Conservation (phyloP, 2,888 invertebrate genomes). For the Penaeus monodon region DNA sequence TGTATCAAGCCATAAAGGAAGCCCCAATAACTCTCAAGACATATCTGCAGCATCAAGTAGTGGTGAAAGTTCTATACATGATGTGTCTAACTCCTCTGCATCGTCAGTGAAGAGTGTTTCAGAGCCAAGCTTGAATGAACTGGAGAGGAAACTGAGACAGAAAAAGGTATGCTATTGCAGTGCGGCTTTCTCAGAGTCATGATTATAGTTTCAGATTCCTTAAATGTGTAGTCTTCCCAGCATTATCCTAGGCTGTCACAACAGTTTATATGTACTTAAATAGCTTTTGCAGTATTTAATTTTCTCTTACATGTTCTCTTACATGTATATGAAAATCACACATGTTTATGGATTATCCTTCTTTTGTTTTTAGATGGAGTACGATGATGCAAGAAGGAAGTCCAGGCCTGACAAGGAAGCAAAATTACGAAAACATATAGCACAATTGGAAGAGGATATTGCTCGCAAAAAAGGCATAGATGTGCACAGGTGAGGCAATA, state of each 20-base stretch:
- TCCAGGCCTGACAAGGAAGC: not conserved
- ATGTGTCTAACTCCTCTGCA: not conserved
- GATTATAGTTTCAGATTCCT: too few relatives aligned
- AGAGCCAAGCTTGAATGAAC: not conserved
- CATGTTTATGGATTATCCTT: too few relatives aligned
- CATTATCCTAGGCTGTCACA: too few relatives aligned
- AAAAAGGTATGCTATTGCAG: constrained; percentile 2
- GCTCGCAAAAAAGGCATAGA: constrained; percentile 12
- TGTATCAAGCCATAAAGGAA: not conserved
- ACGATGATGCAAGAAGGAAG: not conserved
- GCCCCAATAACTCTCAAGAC: not conserved
- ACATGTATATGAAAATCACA: too few relatives aligned
- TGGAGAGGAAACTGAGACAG: constrained; percentile 3
- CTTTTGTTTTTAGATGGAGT: constrained; percentile 5
- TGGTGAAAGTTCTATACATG: constrained; percentile 2
- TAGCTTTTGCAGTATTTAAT: too few relatives aligned
- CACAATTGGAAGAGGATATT: constrained; percentile 18
- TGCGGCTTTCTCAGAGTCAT: too few relatives aligned
- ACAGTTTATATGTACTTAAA: too few relatives aligned
- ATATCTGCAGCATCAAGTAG: not conserved
- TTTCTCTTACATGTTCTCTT: too few relatives aligned
- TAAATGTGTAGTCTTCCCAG: too few relatives aligned
- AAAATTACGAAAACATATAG: constrained; percentile 12
- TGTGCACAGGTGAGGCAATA: constrained; percentile 13
- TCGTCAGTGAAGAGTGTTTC: not conserved